These are phyloP conservation scores for Saiga tatarica DNA, from an alignment of 2,113 vertebrate species.

Conservation along the genomic window DNA sequence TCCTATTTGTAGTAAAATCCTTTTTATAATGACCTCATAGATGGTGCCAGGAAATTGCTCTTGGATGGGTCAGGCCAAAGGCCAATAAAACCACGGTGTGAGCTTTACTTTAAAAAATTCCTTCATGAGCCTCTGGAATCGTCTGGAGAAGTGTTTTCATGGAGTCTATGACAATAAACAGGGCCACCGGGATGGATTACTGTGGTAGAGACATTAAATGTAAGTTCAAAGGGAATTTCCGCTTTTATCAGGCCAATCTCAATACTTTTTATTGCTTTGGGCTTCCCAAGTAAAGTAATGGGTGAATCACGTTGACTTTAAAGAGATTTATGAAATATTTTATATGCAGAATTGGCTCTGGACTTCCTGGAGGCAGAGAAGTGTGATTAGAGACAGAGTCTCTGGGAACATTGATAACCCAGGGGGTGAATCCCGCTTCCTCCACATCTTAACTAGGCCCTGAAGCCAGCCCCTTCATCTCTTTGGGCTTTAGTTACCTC, in stretches of 20 bases:
- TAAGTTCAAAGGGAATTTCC: conserved; percentile 47
- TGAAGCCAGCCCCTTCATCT: not conserved
- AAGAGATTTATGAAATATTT: conserved; percentile 47
- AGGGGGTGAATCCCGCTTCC: not conserved
- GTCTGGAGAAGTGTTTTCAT: conserved; percentile 24
- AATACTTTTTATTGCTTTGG: conserved; percentile 15
- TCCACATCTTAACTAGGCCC: not conserved
- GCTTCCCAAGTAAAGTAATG: conserved; percentile 28
- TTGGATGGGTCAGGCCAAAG: conserved; percentile 58
- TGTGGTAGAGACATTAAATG: not conserved
- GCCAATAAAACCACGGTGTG: not conserved
- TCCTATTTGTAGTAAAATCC: conserved; percentile 70
- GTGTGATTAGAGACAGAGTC: not conserved
- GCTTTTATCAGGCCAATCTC: conserved; percentile 28
- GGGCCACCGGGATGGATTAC: not conserved
- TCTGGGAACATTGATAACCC: not conserved
- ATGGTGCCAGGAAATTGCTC: conserved; percentile 58
- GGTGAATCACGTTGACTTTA: not conserved
- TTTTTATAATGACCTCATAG: conserved; percentile 65
- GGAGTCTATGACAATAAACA: not conserved
- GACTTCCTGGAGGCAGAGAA: not conserved
- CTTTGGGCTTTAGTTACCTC: not conserved
- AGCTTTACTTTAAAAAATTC: conserved; percentile 32
- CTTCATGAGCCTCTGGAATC: conserved; percentile 10
- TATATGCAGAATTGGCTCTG: not conserved